A percentile compares a stretch with the other conserved stretches of the same genome.
These are phyloP conservation scores for Charaxes varanes DNA, from an alignment of 1,140 invertebrate species.

Conservation along the genomic window DNA sequence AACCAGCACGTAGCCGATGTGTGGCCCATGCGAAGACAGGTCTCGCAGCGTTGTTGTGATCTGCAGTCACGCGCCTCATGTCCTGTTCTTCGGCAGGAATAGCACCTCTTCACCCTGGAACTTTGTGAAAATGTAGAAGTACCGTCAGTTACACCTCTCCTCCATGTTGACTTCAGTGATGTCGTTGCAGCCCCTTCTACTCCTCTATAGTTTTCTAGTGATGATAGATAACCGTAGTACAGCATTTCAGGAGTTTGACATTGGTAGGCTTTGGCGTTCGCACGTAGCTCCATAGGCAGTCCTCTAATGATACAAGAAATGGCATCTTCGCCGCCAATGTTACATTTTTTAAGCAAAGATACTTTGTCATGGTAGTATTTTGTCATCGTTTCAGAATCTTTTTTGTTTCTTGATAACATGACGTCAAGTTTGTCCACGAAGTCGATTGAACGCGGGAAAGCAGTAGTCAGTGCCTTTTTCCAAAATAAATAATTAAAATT, in stretches of 20 bases:
- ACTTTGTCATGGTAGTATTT: conserved; percentile 30
- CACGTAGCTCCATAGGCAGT: conserved; percentile 22
- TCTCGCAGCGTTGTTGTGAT: conserved; percentile 1
- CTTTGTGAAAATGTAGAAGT: too few species aligned
- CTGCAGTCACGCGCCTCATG: conserved; percentile 5
- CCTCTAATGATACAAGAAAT: conserved; percentile 29
- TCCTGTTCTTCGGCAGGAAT: neutral
- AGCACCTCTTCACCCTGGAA: too few species aligned
- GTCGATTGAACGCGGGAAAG: conserved; percentile 26
- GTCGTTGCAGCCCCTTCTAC: neutral
- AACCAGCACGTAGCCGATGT: conserved; percentile 23
- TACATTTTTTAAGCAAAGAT: conserved; percentile 29
- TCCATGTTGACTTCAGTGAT: neutral
- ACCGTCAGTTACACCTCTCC: neutral
- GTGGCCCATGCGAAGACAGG: neutral
- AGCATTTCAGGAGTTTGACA: conserved; percentile 5
- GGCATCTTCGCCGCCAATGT: conserved; percentile 20
- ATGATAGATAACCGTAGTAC: conserved; percentile 11
- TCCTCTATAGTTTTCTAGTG: conserved; percentile 9
- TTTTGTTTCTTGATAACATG: conserved; percentile 23
- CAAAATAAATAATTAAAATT: too few species aligned
- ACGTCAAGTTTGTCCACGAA: conserved; percentile 21
- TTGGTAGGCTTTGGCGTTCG: conserved; percentile 22
- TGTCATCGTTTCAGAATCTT: conserved; percentile 28
- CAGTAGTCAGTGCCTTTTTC: conserved; percentile 24